Conservation (phyloP, 1,140 invertebrate genomes). For the Limonius californicus region DNA sequence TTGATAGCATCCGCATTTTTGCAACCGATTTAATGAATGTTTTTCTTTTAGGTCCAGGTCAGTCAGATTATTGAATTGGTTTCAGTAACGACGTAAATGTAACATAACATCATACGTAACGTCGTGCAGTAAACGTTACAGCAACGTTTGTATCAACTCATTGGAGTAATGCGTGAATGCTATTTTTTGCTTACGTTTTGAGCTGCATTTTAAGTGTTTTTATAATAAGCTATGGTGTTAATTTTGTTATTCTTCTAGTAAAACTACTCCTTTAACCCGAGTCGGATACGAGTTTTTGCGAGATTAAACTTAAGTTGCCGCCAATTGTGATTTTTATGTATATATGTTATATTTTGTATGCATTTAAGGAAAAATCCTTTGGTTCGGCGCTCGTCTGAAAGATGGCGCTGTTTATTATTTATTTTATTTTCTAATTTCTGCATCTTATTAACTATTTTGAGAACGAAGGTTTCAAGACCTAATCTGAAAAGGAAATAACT, state of each 20-base stretch:
- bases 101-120: background rate
- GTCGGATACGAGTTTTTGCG: background rate
- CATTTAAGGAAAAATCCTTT: background rate
- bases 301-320: background rate
- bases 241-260: background rate
- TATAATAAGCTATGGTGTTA: background rate
- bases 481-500: too few relatives aligned
- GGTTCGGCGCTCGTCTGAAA: too few relatives aligned
- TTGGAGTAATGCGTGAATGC: background rate
- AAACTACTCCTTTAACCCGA: background rate
- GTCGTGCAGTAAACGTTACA: background rate
- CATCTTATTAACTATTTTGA: too few relatives aligned
- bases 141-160: too few relatives aligned
- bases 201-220: background rate
- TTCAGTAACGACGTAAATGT: background rate
- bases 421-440: too few relatives aligned
- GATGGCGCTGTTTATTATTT: too few relatives aligned
- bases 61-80: conserved; percentile 41
- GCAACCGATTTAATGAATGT: background rate
- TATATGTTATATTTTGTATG: background rate
- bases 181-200: background rate
- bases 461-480: too few relatives aligned
- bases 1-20: background rate
- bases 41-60: conserved; percentile 43
- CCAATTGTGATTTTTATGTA: conserved; percentile 11